Evolutionary conservation across 2,113 vertebrate genomes (phyloP).

Genomic region (Deroptyus accipitrinus): DNA sequence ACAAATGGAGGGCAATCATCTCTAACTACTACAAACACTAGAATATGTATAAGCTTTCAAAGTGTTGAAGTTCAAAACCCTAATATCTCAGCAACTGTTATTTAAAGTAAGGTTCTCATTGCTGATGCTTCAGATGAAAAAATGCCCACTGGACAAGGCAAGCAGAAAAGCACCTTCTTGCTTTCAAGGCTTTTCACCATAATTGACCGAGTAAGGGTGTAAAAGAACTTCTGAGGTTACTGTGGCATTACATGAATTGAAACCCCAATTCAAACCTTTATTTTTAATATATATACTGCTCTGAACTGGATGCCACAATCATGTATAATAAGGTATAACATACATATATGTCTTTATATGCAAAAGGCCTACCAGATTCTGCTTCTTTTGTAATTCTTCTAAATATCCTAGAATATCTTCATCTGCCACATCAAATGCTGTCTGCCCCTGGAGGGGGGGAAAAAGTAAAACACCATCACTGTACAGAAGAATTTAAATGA

Average conservation of each 20-base stretch:
- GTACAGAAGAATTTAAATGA: neutral
- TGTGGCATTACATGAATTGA: neutral
- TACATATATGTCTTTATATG: neutral
- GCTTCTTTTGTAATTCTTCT: conserved; percentile 98
- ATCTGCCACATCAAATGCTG: conserved; percentile 96
- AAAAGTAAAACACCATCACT: neutral
- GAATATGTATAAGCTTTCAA: neutral
- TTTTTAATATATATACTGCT: neutral
- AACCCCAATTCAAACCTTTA: neutral
- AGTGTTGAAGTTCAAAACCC: neutral
- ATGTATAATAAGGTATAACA: neutral
- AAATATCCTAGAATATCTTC: conserved; percentile 97
- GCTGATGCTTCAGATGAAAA: neutral
- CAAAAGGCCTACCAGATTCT: conserved; percentile 86
- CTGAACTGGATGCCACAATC: neutral
- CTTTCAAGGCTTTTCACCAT: neutral
- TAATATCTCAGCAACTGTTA: neutral
- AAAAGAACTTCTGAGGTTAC: neutral
- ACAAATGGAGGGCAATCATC: neutral
- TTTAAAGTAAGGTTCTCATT: neutral
- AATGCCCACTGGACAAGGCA: neutral
- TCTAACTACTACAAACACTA: neutral
- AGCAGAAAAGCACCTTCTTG: neutral
- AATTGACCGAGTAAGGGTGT: neutral
- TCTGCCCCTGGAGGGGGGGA: conserved; percentile 85